Evolutionary conservation across 2,888 invertebrate genomes (phyloP), one percentile per base, ranked within the genome.

Genomic region (Polyploca ridens): DNA sequence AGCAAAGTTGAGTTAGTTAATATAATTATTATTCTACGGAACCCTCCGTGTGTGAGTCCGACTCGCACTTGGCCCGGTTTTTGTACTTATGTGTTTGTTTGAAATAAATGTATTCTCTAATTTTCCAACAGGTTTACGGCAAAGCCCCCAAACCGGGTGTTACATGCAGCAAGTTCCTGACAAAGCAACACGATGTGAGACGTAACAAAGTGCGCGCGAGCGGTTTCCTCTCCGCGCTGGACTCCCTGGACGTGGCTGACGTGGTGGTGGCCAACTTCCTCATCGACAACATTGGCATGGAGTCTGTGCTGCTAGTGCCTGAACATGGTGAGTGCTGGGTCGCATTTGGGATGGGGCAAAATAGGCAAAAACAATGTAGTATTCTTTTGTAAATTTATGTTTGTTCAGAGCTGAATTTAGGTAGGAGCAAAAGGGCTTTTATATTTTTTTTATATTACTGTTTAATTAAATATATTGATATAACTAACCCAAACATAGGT

Each of bases 201-300:
- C 70, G 73, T 0, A 82, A 91, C 72, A 84, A 91, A 58, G 95
- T 95, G 54, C 79, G 85, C 13, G 93, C 94, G 4, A 66, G 78
- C 1, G 84, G 85, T 2, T 94, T 94, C 80, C 66, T 77, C 0
- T 95, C 94, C 66, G 90, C 98, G 14, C 94, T 97, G 63, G 96
- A 98, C 79, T 94, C 96, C 67, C 94, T 99, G 64, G 95, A 96
- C 68, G 95, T 98, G 64, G 88, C 94, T 5, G 96, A 98, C 91
- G 95, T 97, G 0, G 95, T 97, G 14, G 96, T 98, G 1, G 95
- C 96, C 74, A 99, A 99, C 94, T 96, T 96, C 82, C 94, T 99
- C 41, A 97, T 99, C 64, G 99, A 99, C 93, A 96, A 96, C 81
- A 77, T 95, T 11, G 87, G 89, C 60, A 92, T 98, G 63, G 99